Conservation (phyloP, 2,113 vertebrate genomes). For the Corynorhinus townsendii region DNA sequence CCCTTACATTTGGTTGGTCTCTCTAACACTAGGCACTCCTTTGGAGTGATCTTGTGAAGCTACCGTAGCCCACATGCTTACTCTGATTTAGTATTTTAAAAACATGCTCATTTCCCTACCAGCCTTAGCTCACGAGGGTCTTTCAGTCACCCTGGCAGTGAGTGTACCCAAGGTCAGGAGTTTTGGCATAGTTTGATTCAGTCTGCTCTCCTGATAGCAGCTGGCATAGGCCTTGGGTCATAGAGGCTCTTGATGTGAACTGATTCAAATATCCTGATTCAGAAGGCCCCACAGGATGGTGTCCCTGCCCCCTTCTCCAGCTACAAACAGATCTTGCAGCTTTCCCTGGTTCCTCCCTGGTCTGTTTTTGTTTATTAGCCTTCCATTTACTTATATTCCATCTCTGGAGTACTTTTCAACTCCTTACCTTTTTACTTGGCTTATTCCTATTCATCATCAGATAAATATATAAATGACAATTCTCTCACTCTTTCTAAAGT, state of each 20-base stretch:
- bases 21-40: accelerated
- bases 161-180: background rate
- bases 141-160: background rate
- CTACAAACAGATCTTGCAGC: background rate
- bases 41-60: background rate
- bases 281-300: background rate
- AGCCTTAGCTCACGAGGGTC: background rate
- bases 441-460: background rate
- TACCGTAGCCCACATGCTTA: background rate
- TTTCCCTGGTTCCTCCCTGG: background rate
- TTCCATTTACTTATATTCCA: background rate
- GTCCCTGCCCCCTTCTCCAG: background rate
- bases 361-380: background rate
- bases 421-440: background rate
- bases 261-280: background rate
- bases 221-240: background rate
- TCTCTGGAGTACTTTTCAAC: background rate
- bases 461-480: background rate
- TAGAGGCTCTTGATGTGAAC: background rate
- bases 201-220: background rate
- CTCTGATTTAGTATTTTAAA: background rate
- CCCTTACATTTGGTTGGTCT: background rate
- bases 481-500: background rate
- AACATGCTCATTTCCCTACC: background rate
- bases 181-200: background rate